These are phyloP conservation scores for Heliconius charithonia DNA, from an alignment of 2,888 invertebrate genomes.

Conservation along the genomic window DNA sequence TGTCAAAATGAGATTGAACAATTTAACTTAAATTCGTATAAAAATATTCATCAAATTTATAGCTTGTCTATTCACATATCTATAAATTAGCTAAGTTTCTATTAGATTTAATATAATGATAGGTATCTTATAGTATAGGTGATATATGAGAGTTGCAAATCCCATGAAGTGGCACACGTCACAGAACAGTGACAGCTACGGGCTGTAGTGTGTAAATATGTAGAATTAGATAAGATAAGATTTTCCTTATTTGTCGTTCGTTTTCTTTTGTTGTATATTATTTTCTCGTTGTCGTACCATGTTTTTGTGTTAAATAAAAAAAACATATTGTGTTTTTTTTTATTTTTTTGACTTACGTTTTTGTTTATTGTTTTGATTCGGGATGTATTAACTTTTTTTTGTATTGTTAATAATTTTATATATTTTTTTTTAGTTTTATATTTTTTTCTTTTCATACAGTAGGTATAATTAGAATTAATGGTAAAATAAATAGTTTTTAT, in stretches of 20 bases:
- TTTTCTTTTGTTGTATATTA: too few species aligned
- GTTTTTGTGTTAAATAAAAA: too few species aligned
- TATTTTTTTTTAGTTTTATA: too few species aligned
- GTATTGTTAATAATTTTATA: too few species aligned
- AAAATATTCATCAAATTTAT: background rate
- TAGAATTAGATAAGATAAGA: background rate
- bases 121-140: background rate
- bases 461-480: too few species aligned
- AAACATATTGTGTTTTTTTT: background rate
- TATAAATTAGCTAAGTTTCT: background rate
- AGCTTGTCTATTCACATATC: background rate
- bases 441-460: too few species aligned
- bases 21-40: background rate
- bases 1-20: background rate
- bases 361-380: too few species aligned
- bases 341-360: background rate
- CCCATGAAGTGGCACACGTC: background rate
- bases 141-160: background rate
- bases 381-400: too few species aligned
- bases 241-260: too few species aligned
- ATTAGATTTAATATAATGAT: background rate
- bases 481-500: too few species aligned
- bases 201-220: conserved; percentile 22
- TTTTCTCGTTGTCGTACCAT: too few species aligned
- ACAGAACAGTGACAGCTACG: conserved; percentile 6